phyloP scores from a whole-genome alignment of 2,888 invertebrate species.

The Drosophila gaucha region DNA sequence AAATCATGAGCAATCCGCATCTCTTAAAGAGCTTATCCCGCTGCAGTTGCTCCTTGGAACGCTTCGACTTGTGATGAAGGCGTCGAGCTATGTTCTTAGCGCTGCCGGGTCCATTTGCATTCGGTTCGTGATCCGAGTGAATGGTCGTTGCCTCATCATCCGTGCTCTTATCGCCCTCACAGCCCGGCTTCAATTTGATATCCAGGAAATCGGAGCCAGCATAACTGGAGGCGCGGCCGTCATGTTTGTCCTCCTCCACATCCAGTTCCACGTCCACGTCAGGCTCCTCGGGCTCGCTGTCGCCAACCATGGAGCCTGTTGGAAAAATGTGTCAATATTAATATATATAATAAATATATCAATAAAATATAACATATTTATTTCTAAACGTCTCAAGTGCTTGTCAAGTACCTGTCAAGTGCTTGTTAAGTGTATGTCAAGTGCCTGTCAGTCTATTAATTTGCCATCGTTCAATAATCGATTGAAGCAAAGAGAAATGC shows the following conservation, averaged over 20 bases:
- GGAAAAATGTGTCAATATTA: too few species aligned
- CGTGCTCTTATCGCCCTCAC: constrained; percentile 61
- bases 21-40: constrained; percentile 74
- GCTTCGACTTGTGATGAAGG: constrained; percentile 68
- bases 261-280: constrained; percentile 22
- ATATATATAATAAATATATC: background rate
- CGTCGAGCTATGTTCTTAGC: constrained; percentile 60
- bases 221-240: constrained; percentile 51
- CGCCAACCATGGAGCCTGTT: constrained; percentile 63
- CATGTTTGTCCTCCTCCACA: constrained; percentile 42
- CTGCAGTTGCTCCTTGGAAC: constrained; percentile 64
- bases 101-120: constrained; percentile 56
- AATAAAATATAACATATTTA: constrained; percentile 31
- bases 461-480: constrained; percentile 31
- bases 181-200: constrained; percentile 33
- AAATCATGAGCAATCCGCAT: constrained; percentile 75
- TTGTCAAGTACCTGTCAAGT: constrained; percentile 33
- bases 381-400: constrained; percentile 12
- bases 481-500: constrained; percentile 23
- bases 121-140: constrained; percentile 75
- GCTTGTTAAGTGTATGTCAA: constrained; percentile 29
- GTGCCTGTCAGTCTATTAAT: constrained; percentile 44
- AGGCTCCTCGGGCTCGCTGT: constrained; percentile 62
- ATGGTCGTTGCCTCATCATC: constrained; percentile 79
- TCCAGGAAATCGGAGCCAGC: constrained; percentile 70